Evolutionary conservation across 2,113 vertebrate genomes (phyloP), one percentile per base, ranked within the genome.

Genomic region (Castor canadensis): DNA sequence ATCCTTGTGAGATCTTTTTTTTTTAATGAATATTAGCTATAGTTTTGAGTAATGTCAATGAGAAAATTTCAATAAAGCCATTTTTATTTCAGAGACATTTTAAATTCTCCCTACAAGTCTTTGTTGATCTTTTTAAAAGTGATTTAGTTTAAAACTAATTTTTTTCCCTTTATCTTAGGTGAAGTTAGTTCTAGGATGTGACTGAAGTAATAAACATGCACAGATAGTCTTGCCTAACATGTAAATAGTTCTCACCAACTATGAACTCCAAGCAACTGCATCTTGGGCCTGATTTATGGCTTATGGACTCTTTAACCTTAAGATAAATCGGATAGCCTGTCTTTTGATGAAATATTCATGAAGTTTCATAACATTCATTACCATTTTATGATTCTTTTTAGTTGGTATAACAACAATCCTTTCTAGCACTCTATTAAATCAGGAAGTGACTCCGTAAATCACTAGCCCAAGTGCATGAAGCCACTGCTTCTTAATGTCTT

Each of bases 381-480:
- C 95, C 96, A 98, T 98, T 98, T 98, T 98, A 98, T 98, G 98
- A 98, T 98, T 98, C 97, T 97, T 98, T 98, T 98, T 97, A 98
- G 97, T 98, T 98, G 98, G 97, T 98, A 45, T 97, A 98, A 98
- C 98, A 98, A 98, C 98, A 98, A 93, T 72, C 73, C 92, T 98
- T 97, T 98, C 98, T 97, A 97, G 92, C 84, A 97, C 96, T 97
- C 98, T 98, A 98, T 98, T 98, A 98, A 98, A 97, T 98, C 97
- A 98, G 96, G 94, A 93, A 98, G 96, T 71, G 97, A 98, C 97
- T 98, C 96, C 60, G 93, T 98, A 98, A 98, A 98, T 98, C 98
- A 98, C 76, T 93, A 93, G 97, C 64, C 89, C 91, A 97, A 97
- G 95, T 95, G 96, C 96, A 95, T 56, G 94, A 98, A 98, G 94